These are phyloP conservation scores for Meiosimyza platycephala DNA, from an alignment of 2,888 invertebrate species.

Conservation along the genomic window DNA sequence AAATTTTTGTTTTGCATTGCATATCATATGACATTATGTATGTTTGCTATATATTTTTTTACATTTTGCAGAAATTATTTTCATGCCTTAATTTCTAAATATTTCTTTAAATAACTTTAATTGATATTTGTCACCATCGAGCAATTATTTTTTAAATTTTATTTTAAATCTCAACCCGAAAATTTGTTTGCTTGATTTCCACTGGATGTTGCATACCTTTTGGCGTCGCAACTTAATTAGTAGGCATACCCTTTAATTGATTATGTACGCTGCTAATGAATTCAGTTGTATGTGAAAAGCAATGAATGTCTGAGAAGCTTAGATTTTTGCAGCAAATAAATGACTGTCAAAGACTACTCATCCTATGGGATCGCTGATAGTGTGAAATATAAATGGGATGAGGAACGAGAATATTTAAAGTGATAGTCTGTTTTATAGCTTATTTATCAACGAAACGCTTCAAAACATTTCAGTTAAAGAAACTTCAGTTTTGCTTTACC, in stretches of 20 bases:
- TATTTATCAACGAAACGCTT: background rate
- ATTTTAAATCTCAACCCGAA: background rate
- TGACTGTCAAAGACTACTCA: background rate
- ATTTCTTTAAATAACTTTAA: constrained; percentile 10
- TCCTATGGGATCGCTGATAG: too few relatives aligned
- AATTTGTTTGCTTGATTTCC: background rate
- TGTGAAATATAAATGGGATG: too few relatives aligned
- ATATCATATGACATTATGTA: background rate
- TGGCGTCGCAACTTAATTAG: constrained; percentile 18
- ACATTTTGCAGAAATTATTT: background rate
- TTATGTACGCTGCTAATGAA: constrained; percentile 16
- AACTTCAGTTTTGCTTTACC: background rate
- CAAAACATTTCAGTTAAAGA: background rate
- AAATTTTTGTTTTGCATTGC: background rate
- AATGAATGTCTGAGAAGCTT: constrained; percentile 36
- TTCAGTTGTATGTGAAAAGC: constrained; percentile 24
- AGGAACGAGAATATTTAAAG: too few relatives aligned
- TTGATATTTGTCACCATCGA: constrained; percentile 10
- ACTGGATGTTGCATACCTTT: background rate
- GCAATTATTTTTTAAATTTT: background rate
- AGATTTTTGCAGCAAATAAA: background rate
- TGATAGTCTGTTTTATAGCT: background rate
- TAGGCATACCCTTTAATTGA: constrained; percentile 22
- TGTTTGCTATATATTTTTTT: background rate
- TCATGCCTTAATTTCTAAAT: background rate